Evolutionary conservation across 2,113 vertebrate species (phyloP), one percentile per base, ranked within the genome.

Genomic region (Anoura caudifer): DNA sequence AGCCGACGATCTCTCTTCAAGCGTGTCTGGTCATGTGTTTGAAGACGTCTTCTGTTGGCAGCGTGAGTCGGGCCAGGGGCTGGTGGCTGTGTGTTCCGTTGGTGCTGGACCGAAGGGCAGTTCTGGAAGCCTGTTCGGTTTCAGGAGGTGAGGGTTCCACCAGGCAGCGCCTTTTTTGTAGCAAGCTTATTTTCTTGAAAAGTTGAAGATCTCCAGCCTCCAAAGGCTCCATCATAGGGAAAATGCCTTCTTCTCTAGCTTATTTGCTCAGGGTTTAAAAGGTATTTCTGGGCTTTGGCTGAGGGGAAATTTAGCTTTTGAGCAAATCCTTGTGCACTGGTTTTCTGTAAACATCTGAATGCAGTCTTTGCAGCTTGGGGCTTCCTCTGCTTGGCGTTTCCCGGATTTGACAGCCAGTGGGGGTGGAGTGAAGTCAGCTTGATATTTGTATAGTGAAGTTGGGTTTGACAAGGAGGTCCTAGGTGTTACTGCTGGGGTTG

Each of bases 221-320:
- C 0, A 0, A 59, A n/a, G 80, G 9, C 86, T 93, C 95, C 3
- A 0, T 45, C 52, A 15, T 17, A 26, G 96, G 97, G 95, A 96
- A 95, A 97, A 94, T 87, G 94, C 81, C 50, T 93, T 97, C 96
- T 94, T 79, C 93, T 91, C 70, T 52, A 84, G 82, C 97, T 95
- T 98, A 95, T 98, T 98, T 98, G 97, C 97, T 97, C 97, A 98
- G 95, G 97, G 77, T 97, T 98, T 98, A 97, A 95, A 97, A 96
- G 92, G 65, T 95, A 96, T 97, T 98, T 97, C 97, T 97, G 94
- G 97, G 96, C 97, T 98, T 98, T 96, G 95, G 86, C 91, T 56
- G 97, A 95, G 96, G 98, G 97, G 98, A 98, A 97, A 95, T 97
- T 94, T 97, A 91, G 63, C 92, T 98, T 98, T 76, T 50, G 86